Evolutionary conservation across 2,797 vertebrate species (phyloP), one percentile per base, ranked within the genome.

Genomic region (Anomalospiza imberbis): DNA sequence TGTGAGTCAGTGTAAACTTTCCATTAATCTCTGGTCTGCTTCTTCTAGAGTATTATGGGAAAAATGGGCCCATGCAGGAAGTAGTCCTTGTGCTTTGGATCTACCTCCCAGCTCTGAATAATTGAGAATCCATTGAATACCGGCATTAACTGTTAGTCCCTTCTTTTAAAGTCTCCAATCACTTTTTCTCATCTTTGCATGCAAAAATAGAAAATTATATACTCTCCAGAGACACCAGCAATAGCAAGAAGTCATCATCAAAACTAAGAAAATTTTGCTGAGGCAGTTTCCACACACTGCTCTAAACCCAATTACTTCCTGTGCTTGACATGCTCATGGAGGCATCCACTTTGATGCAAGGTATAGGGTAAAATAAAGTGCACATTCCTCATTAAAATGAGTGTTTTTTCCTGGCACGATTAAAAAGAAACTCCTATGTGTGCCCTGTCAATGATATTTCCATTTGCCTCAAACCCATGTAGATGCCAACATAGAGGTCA

Each of bases 251-350:
- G 54, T 79, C 71, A 10, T 84, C 38, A 21, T 89, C 83, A 83
- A 89, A 53, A 91, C 54, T 21, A 51, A 82, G 72, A 81, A 75
- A 48, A 87, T 92, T 92, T 89, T 95, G 72, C 88, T 93, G 88
- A 96, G 84, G 86, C 34, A 68, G 62, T 94, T 94, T 82, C n/a
- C 62, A 85, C 51, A 36, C n/a, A 61, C 22, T 44, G 58, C 61
- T 94, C 42, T 71, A 84, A 79, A 83, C 16, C 57, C 36, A 88
- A 45, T 83, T 92, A 80, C 95, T 80, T 89, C 86, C 76, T 78
- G 48, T 66, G 79, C 32, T 57, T 70, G 45, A 73, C 50, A 10
- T 0, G 4, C 61, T 94, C 65, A 24, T 34, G 63, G 55, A 96
- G 45, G 58, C 44, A 55, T 67, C 48, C 40, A 63, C 85, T 88